These are phyloP conservation scores for cat (Felis catus) DNA, from an alignment of 2,113 vertebrate genomes.

Conservation along the genomic window F.catus_Fca126_mat1.0 CM031420.1:127228501-127229000, in stretches of 20 bases:
- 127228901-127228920: slow-evolving; percentile 35
- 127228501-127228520: background rate
- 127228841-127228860: background rate
- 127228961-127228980: background rate
- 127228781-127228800: background rate
- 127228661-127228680: background rate
- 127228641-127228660: background rate
- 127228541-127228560: background rate
- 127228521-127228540: background rate
- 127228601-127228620: background rate
- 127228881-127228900: background rate
- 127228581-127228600: slow-evolving; percentile 29
- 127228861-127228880: slow-evolving; percentile 29
- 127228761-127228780: background rate
- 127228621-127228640: background rate
- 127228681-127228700: background rate
- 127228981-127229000: background rate
- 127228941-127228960: background rate
- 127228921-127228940: slow-evolving; percentile 23
- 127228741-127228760: background rate
- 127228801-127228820: background rate
- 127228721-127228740: slow-evolving; percentile 10
- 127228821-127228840: slow-evolving; percentile 7
- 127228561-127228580: background rate
- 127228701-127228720: slow-evolving; percentile 27